Conservation (phyloP, 2,888 invertebrate genomes). For the Ctena decussata region DNA sequence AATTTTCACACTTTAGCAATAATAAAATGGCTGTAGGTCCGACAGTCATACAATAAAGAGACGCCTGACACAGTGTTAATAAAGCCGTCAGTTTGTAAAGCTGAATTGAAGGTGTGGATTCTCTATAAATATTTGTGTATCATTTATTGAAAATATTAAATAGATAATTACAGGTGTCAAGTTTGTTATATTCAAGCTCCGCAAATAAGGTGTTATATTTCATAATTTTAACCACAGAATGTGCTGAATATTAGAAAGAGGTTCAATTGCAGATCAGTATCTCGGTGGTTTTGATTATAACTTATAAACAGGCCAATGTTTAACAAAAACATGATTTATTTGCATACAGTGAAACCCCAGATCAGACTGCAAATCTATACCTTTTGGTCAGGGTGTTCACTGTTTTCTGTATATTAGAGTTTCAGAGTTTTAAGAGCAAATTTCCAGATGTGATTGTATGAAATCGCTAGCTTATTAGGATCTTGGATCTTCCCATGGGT, state of each 20-base stretch:
- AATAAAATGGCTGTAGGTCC: background rate
- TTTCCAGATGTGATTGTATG: too few species aligned
- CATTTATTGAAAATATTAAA: background rate
- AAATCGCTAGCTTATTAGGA: too few species aligned
- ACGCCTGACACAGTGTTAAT: background rate
- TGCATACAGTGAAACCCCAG: too few species aligned
- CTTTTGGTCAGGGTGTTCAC: too few species aligned
- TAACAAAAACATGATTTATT: too few species aligned
- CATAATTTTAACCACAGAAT: background rate
- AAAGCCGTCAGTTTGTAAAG: background rate
- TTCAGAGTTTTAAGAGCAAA: too few species aligned
- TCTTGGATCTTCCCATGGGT: too few species aligned
- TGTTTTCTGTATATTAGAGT: too few species aligned
- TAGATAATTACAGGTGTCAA: constrained; percentile 1
- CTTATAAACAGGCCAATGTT: too few species aligned
- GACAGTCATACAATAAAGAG: background rate
- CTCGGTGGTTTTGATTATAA: too few species aligned
- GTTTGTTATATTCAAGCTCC: background rate
- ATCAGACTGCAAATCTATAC: too few species aligned
- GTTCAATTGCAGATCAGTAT: background rate
- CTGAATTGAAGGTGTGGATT: background rate
- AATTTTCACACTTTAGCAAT: constrained; percentile 50
- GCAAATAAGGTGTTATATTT: background rate
- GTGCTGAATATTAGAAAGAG: background rate
- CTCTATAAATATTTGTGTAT: background rate